Percentiles rank a stretch among this genome's conserved stretches.
These are phyloP conservation scores for Lepidothrix coronata DNA, from an alignment of 2,113 vertebrate species.

Conservation along the genomic window DNA sequence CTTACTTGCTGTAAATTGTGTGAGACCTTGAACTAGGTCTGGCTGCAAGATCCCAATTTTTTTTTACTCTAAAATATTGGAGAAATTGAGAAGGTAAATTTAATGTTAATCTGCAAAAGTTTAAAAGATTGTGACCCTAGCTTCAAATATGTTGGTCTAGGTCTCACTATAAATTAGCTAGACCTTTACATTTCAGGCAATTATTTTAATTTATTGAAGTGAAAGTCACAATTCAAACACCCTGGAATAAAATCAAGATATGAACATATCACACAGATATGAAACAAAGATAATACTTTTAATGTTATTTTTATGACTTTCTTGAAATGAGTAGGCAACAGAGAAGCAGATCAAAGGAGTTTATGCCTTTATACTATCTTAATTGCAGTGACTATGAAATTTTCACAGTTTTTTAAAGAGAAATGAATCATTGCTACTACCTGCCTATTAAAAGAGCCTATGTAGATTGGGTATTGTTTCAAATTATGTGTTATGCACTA, in stretches of 20 bases:
- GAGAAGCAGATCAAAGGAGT: neutral
- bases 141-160: neutral
- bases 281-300: neutral
- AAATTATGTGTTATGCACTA: neutral
- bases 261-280: fast-evolving
- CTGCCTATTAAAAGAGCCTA: neutral
- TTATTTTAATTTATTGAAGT: neutral
- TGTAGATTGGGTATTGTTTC: neutral
- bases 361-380: neutral
- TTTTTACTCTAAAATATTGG: neutral
- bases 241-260: neutral
- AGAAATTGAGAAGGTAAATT: neutral
- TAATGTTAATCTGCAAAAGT: neutral
- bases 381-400: neutral
- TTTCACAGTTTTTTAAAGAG: neutral
- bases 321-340: neutral
- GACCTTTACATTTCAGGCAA: neutral
- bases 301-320: fast-evolving
- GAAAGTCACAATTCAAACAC: neutral
- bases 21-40: neutral
- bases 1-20: fast-evolving
- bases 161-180: neutral
- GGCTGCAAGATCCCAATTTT: neutral
- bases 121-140: neutral
- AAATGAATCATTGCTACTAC: neutral